Percentiles rank a stretch among this genome's conserved stretches.
phyloP scores from a whole-genome alignment of 1,140 invertebrate genomes.

The Idris sp. region DNA sequence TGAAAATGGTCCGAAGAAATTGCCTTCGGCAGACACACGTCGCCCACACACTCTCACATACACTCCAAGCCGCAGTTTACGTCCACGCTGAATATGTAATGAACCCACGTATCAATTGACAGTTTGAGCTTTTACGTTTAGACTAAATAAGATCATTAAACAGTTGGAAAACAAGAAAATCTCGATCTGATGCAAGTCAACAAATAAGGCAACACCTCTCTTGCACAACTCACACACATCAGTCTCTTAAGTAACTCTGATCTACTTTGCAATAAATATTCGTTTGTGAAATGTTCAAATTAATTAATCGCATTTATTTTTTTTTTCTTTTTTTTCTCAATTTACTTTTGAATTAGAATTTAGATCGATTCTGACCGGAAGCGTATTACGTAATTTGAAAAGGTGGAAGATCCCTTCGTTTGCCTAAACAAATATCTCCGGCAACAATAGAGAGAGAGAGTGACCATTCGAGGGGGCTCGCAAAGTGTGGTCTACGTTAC shows the following conservation, averaged over 20 bases:
- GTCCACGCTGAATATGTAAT: too few relatives aligned
- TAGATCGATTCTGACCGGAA: constrained; percentile 59
- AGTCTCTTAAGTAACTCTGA: too few relatives aligned
- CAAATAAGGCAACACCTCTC: constrained; percentile 37
- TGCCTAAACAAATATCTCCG: constrained; percentile 75
- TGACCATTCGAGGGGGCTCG: too few relatives aligned
- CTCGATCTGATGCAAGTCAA: neutral
- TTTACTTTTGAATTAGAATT: constrained; percentile 40
- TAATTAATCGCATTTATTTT: too few relatives aligned
- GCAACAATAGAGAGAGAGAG: constrained; percentile 63
- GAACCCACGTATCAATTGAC: too few relatives aligned
- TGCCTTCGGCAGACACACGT: constrained; percentile 51
- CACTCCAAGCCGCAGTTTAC: too few relatives aligned
- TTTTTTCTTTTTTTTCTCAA: too few relatives aligned
- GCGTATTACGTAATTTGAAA: constrained; percentile 34
- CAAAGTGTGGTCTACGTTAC: constrained; percentile 47
- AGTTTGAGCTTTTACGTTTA: too few relatives aligned
- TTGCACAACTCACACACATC: constrained; percentile 7
- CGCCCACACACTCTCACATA: too few relatives aligned
- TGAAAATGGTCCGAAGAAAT: constrained; percentile 65
- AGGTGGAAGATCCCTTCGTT: constrained; percentile 70
- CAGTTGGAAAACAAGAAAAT: neutral
- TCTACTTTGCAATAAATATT: too few relatives aligned
- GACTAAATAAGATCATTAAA: too few relatives aligned
- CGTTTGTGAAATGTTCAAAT: too few relatives aligned